Conservation (phyloP, 2,797 vertebrate genomes). For the Cheirogaleus major region DNA sequence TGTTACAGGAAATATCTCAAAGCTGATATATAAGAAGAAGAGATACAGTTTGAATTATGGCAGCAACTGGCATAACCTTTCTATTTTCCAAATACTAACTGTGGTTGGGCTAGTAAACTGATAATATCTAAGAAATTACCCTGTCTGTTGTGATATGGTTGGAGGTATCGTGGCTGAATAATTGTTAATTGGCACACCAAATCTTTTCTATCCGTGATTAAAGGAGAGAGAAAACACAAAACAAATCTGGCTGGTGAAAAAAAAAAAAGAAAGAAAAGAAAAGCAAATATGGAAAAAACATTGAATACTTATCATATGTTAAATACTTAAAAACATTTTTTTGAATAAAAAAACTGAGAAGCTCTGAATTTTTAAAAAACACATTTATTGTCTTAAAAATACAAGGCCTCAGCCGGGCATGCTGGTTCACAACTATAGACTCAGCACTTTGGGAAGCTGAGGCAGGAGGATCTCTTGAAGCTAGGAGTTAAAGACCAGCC, state of each 20-base stretch:
- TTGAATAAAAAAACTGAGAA: not conserved
- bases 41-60: not conserved
- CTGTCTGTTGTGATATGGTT: not conserved
- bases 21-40: not conserved
- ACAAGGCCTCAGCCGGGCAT: not conserved
- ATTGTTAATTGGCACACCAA: not conserved
- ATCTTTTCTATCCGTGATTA: conserved; percentile 28
- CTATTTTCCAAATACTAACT: conserved; percentile 37
- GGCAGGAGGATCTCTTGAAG: no score
- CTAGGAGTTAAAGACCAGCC: no score
- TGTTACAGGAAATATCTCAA: not conserved
- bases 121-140: conserved; percentile 24
- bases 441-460: no score
- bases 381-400: conserved; percentile 10
- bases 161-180: not conserved
- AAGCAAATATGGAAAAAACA: not conserved
- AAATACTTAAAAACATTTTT: not conserved
- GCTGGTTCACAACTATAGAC: no score
- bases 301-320: not conserved
- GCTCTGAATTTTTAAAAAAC: not conserved
- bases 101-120: not conserved
- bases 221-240: not conserved
- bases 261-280: not conserved
- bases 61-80: not conserved
- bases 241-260: not conserved